Evolutionary conservation across 2,797 vertebrate species (phyloP), one percentile per base, ranked within the genome.

Genomic region (Okamejei kenojei): DNA sequence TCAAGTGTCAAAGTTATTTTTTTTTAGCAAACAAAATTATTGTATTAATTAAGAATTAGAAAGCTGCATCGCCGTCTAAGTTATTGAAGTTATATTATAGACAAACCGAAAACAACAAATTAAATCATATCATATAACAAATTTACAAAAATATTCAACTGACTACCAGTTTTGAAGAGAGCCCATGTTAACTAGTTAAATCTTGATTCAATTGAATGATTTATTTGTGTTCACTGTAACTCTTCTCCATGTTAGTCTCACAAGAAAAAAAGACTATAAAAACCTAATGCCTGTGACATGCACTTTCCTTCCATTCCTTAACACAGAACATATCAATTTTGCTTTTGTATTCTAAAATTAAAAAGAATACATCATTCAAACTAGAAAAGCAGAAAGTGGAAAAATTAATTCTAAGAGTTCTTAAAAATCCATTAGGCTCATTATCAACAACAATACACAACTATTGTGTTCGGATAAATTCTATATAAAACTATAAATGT

Each of bases 11-110:
- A 97, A 97, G 98, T 98, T 98, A 95, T 98, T 98, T 98, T 98
- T 98, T 97, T 98, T 98, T 98, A 98, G 96, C 97, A 97, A 98
- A 98, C 97, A 98, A 97, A 97, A 98, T 98, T 98, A 98, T 97
- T 99, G 98, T 96, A 97, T 99, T 99, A 98, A 98, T 98, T 97
- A 97, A 97, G 95, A 97, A 98, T 97, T 98, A 98, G 96, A 97
- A 98, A 96, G 97, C 96, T 98, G 96, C 97, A 97, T 97, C 98
- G 96, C 97, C 97, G 97, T 96, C 96, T 98, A 98, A 95, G 97
- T 99, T 99, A 98, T 97, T 97, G 97, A 96, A 97, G 96, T 97
- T 98, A 98, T 95, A 95, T 98, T 98, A 98, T 97, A 97, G 97
- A 98, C 96, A 98, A 97, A 98, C 96, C 96, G 97, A 74, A 96